These are phyloP conservation scores for Phoenicopterus ruber DNA, from an alignment of 2,113 vertebrate species.

Conservation along the genomic window DNA sequence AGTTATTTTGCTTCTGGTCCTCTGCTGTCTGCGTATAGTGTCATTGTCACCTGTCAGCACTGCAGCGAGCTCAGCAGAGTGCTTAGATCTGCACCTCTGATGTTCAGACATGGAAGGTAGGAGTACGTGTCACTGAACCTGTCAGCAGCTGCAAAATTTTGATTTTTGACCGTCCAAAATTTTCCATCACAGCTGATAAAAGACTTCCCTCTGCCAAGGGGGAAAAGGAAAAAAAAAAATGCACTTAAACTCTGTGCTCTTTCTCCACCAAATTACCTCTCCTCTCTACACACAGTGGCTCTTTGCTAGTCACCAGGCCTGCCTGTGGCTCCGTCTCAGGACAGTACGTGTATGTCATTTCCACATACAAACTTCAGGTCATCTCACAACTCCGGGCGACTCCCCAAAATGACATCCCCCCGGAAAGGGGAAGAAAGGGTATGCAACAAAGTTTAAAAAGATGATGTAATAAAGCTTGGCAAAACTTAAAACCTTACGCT, in stretches of 20 bases:
- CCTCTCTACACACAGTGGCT: background rate
- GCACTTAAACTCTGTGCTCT: background rate
- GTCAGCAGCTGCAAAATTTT: background rate
- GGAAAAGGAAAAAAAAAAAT: background rate
- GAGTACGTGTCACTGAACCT: background rate
- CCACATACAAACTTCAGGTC: background rate
- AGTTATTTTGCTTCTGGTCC: background rate
- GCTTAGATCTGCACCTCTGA: background rate
- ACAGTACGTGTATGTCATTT: background rate
- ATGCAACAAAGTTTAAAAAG: background rate
- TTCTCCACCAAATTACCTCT: background rate
- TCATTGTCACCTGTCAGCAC: background rate
- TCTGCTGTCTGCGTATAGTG: background rate
- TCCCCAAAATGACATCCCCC: fast-evolving
- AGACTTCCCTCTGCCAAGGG: background rate
- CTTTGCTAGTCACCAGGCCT: background rate
- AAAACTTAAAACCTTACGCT: background rate
- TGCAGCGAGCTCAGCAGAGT: background rate
- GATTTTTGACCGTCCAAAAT: background rate
- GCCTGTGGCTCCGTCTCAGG: background rate
- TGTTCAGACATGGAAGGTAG: background rate
- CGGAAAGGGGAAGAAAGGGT: background rate
- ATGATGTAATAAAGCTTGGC: background rate
- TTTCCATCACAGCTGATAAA: background rate
- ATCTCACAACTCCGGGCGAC: fast-evolving